phyloP scores from a whole-genome alignment of 2,797 vertebrate species.

The Carduelis carduelis region DNA sequence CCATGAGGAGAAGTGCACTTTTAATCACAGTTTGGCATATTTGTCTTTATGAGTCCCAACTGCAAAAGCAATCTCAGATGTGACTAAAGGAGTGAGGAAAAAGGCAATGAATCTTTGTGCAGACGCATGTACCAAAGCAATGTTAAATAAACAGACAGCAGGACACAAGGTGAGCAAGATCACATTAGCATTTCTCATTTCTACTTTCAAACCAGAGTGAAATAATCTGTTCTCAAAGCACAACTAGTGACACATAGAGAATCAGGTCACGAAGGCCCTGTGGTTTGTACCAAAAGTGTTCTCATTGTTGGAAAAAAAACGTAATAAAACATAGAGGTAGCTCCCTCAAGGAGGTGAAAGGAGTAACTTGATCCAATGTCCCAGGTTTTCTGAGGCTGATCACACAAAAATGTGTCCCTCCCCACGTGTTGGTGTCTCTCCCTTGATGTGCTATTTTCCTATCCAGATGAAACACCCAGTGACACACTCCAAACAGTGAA shows the following conservation, averaged over 20 bases:
- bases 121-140: not conserved
- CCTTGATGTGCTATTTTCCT: not conserved
- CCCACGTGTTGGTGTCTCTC: not conserved
- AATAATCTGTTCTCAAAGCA: not conserved
- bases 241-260: not conserved
- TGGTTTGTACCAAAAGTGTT: not conserved
- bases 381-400: not conserved
- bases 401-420: not conserved
- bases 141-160: not conserved
- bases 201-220: not conserved
- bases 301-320: not conserved
- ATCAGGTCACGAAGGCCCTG: not conserved
- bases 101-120: not conserved
- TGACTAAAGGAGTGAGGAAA: not conserved
- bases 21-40: not conserved
- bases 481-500: not conserved
- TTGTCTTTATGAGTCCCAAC: not conserved
- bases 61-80: not conserved
- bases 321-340: not conserved
- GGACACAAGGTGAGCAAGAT: not conserved
- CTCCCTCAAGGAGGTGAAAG: not conserved
- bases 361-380: not conserved
- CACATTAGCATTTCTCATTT: not conserved
- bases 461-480: not conserved
- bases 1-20: not conserved